phyloP scores from a whole-genome alignment of 1,140 invertebrate genomes.

The Zaprionus capensis region DNA sequence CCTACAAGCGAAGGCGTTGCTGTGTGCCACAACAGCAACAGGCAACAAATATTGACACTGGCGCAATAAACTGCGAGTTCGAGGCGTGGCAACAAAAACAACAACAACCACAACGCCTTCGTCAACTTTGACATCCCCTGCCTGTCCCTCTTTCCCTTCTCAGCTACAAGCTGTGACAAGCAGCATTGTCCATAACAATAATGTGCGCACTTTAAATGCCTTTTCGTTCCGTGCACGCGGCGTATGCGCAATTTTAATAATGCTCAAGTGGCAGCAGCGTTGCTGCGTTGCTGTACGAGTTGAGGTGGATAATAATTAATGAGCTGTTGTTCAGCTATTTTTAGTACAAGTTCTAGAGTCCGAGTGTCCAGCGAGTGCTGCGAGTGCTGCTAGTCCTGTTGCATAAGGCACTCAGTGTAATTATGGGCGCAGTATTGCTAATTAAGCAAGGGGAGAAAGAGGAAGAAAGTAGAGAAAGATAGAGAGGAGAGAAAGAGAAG shows the following conservation, averaged over 20 bases:
- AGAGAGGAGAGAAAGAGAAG: background rate
- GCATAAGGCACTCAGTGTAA: slow-evolving; percentile 40
- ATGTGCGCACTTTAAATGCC: slow-evolving; percentile 67
- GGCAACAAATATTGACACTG: slow-evolving; percentile 74
- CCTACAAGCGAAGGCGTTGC: background rate
- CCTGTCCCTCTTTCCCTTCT: background rate
- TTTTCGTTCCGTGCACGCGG: slow-evolving; percentile 39
- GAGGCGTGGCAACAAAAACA: slow-evolving; percentile 6
- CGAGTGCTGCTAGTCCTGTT: background rate
- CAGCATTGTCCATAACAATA: slow-evolving; percentile 33
- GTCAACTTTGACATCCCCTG: background rate
- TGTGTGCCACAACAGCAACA: slow-evolving; percentile 36
- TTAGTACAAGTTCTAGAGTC: background rate
- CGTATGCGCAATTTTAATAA: slow-evolving; percentile 70
- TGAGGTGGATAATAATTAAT: slow-evolving; percentile 65
- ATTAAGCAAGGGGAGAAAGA: background rate
- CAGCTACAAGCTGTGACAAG: slow-evolving; percentile 15
- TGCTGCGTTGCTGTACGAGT: slow-evolving; percentile 9
- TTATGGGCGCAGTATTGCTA: slow-evolving; percentile 37
- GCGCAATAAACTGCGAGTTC: slow-evolving; percentile 64
- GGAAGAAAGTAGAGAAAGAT: background rate
- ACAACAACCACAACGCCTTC: slow-evolving; percentile 1
- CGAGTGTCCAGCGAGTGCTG: background rate
- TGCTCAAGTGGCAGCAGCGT: slow-evolving; percentile 56
- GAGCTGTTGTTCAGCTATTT: slow-evolving; percentile 35